A percentile compares a stretch with the other conserved stretches of the same genome.
These are phyloP conservation scores for Hippopotamyrus pictus DNA, from an alignment of 2,797 vertebrate genomes.

Conservation along the genomic window DNA sequence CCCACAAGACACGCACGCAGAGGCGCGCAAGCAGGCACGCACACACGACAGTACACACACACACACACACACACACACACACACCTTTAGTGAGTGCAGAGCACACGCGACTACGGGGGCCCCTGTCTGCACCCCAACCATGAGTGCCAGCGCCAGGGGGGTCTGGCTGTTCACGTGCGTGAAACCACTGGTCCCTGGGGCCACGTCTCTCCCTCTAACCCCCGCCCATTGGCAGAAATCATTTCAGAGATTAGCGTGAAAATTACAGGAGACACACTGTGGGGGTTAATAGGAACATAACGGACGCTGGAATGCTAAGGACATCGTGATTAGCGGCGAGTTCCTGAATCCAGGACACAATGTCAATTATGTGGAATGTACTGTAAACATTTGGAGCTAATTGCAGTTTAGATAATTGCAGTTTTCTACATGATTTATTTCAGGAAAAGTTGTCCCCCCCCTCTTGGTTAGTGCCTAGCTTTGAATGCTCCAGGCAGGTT, in stretches of 20 bases:
- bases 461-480: neutral
- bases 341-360: neutral
- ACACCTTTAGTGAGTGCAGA: neutral
- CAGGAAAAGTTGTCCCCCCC: neutral
- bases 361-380: neutral
- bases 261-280: neutral
- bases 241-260: neutral
- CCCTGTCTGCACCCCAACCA: neutral
- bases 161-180: neutral
- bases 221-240: neutral
- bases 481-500: neutral
- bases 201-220: neutral
- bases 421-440: constrained; percentile 9
- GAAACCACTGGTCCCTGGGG: neutral
- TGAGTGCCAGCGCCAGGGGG: neutral
- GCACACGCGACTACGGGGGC: neutral
- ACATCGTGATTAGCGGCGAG: neutral
- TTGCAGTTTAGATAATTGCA: constrained; percentile 9
- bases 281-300: neutral
- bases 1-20: neutral
- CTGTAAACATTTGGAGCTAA: constrained; percentile 5
- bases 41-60: neutral
- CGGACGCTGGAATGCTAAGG: neutral
- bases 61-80: neutral
- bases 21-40: neutral